Percentiles rank a stretch among this genome's conserved stretches.
These are phyloP conservation scores for Chelonia mydas DNA, from an alignment of 2,797 vertebrate species.

Conservation along the genomic window DNA sequence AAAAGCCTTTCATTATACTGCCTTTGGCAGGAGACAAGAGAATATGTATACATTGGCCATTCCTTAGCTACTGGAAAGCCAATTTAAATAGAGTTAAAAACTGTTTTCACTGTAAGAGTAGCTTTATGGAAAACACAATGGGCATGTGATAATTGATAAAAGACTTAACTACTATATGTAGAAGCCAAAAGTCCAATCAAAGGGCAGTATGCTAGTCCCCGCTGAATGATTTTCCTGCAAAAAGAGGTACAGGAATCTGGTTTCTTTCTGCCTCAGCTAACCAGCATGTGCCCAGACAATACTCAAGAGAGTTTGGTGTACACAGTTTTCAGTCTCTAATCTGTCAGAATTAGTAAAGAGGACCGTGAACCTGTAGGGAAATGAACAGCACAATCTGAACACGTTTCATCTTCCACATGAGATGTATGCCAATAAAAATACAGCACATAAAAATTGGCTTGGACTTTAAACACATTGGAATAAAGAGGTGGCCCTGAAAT, in stretches of 20 bases:
- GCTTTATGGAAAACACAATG: slow-evolving; percentile 25
- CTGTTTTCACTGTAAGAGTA: slow-evolving; percentile 18
- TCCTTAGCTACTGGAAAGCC: background rate
- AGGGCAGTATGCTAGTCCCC: background rate
- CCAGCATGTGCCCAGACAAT: slow-evolving; percentile 10
- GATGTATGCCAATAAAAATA: background rate
- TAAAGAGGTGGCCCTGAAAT: background rate
- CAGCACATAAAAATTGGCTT: background rate
- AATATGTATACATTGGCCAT: slow-evolving; percentile 12
- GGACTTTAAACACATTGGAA: background rate
- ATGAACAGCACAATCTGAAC: slow-evolving; percentile 10
- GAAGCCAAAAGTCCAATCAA: background rate
- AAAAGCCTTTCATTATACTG: slow-evolving; percentile 17
- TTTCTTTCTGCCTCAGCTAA: slow-evolving; percentile 49
- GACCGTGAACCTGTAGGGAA: background rate
- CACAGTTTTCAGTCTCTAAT: background rate
- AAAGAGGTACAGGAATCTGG: slow-evolving; percentile 30
- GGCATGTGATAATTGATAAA: slow-evolving; percentile 25
- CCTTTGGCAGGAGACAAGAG: slow-evolving; percentile 10
- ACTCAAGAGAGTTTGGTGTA: background rate
- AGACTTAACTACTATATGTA: slow-evolving; percentile 16
- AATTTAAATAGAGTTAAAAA: slow-evolving; percentile 32
- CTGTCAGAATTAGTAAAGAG: background rate
- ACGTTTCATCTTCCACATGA: slow-evolving; percentile 31
- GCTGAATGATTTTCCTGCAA: background rate